phyloP scores from a whole-genome alignment of 2,888 invertebrate genomes.

The Leistus spinibarbis region DNA sequence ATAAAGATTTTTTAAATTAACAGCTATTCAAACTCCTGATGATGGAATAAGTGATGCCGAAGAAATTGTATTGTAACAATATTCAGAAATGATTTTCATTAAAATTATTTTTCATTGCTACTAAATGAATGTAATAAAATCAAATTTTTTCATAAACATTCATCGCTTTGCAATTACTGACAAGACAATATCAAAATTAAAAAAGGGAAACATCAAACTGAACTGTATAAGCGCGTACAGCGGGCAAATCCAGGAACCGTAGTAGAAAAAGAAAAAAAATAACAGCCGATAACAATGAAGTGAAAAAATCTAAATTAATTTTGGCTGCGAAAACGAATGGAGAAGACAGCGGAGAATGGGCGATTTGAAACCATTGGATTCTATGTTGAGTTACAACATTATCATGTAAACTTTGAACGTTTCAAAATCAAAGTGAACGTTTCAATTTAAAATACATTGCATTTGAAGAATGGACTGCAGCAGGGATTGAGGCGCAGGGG shows the following conservation, averaged over 20 bases:
- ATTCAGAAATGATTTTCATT: too few species aligned
- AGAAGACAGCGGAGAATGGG: not conserved
- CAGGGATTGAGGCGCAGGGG: not conserved
- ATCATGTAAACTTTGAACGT: constrained; percentile 50
- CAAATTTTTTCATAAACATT: not conserved
- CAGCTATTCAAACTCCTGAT: too few species aligned
- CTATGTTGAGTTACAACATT: not conserved
- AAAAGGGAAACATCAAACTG: not conserved
- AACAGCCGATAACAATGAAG: not conserved
- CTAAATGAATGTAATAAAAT: not conserved
- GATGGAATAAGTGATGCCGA: too few species aligned
- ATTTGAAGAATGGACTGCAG: not conserved
- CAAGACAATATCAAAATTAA: not conserved
- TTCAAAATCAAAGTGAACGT: constrained; percentile 54
- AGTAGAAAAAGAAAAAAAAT: not conserved
- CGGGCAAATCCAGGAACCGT: not conserved
- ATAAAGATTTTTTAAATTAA: too few species aligned
- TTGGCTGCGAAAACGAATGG: not conserved
- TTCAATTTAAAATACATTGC: constrained; percentile 54
- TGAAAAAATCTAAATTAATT: not conserved
- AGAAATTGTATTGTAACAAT: too few species aligned
- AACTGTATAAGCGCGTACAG: not conserved
- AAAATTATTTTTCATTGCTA: not conserved
- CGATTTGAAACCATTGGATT: not conserved
- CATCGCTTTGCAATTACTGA: not conserved